Conservation (phyloP, 1,140 invertebrate species). For the Lucilia cuprina region DNA sequence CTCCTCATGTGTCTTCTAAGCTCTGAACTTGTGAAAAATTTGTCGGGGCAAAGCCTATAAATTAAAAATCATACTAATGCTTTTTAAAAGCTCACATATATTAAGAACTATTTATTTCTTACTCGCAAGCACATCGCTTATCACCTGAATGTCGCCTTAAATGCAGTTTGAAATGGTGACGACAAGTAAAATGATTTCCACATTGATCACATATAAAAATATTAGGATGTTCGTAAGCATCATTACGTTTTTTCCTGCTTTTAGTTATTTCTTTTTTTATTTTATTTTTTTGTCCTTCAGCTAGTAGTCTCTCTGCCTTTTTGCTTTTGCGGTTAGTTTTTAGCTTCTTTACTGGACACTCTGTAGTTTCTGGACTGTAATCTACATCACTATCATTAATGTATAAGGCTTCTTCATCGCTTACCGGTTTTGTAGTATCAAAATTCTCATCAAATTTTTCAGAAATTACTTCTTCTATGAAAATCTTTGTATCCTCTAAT, state of each 20-base stretch:
- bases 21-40: conserved; percentile 53
- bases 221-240: background rate
- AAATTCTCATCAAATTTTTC: background rate
- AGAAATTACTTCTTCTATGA: background rate
- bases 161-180: conserved; percentile 36
- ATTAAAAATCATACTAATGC: background rate
- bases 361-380: background rate
- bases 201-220: conserved; percentile 39
- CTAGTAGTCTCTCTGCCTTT: background rate
- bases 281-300: background rate
- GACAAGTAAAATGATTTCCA: conserved; percentile 38
- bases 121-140: conserved; percentile 38
- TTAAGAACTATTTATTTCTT: background rate
- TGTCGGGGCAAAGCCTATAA: conserved; percentile 50
- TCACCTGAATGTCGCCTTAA: conserved; percentile 38
- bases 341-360: background rate
- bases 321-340: background rate
- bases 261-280: background rate
- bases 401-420: background rate
- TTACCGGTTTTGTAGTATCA: background rate
- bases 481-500: background rate
- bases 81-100: background rate
- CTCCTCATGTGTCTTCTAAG: conserved; percentile 47
- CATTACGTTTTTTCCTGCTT: background rate
- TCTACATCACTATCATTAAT: background rate